Evolutionary conservation across 92 coral and sea anemone species (phyloP).

Genomic region (Hydrozoanthus gracilis): DNA sequence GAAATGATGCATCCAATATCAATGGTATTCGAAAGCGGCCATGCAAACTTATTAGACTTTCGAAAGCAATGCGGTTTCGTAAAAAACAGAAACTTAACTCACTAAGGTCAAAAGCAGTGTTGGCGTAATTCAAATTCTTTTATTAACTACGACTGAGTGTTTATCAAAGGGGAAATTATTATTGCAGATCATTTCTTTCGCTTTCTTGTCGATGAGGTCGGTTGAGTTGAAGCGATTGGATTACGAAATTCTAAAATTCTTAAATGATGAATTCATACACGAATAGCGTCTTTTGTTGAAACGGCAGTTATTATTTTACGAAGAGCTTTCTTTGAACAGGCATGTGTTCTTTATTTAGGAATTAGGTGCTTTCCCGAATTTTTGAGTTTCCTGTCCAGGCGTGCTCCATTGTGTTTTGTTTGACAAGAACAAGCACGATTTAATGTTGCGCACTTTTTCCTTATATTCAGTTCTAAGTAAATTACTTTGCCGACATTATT

Average conservation of each 20-base stretch:
- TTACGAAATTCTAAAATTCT: not conserved
- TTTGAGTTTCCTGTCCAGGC: constrained; percentile 1
- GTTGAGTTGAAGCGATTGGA: not conserved
- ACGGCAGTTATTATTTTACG: not conserved
- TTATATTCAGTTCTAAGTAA: not conserved
- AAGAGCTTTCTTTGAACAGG: not conserved
- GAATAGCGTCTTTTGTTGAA: not conserved
- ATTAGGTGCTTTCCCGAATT: constrained; percentile 1
- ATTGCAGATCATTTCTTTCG: not conserved
- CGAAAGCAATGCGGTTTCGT: not conserved
- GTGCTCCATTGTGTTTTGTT: not conserved
- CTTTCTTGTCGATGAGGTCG: not conserved
- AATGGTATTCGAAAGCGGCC: constrained; percentile 17
- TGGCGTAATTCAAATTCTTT: not conserved
- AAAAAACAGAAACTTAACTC: not conserved
- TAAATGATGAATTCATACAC: not conserved
- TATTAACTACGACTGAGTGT: not conserved
- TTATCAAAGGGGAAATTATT: not conserved
- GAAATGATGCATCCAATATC: not conserved
- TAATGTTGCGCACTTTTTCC: no score
- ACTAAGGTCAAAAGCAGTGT: not conserved
- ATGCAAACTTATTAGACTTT: not conserved
- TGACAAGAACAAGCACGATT: not conserved
- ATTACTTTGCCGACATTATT: not conserved
- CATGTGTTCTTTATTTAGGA: no score